phyloP scores from a whole-genome alignment of 1,140 invertebrate genomes.

The Alviniconcha marisindica region DNA sequence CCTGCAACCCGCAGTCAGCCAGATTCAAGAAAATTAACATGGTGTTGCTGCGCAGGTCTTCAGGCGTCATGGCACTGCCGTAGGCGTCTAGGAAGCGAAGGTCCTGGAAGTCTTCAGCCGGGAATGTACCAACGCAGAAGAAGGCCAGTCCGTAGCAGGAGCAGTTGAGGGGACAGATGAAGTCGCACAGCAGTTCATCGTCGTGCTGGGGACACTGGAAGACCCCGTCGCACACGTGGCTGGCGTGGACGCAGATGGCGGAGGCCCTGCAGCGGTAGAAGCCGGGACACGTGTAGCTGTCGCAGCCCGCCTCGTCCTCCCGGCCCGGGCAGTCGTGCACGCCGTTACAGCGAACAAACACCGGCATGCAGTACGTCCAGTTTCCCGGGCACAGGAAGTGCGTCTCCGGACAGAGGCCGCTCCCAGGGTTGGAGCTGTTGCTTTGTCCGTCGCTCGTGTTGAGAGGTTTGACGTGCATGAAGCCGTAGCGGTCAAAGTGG shows the following conservation, averaged over 20 bases:
- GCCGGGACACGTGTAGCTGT: conserved; percentile 37
- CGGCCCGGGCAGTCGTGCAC: conserved; percentile 33
- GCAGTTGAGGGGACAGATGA: conserved; percentile 49
- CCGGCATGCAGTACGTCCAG: conserved; percentile 15
- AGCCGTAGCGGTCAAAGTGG: neutral
- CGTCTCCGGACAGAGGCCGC: conserved; percentile 11
- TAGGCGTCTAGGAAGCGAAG: conserved; percentile 1
- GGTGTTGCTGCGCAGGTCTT: neutral
- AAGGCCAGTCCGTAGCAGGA: conserved; percentile 28
- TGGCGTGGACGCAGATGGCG: conserved; percentile 28
- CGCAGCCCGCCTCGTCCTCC: conserved; percentile 31
- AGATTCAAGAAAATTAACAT: conserved; percentile 14
- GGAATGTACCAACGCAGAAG: neutral
- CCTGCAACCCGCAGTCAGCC: neutral
- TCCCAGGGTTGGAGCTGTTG: neutral
- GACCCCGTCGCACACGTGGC: conserved; percentile 27
- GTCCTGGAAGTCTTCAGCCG: neutral
- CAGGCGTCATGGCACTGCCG: neutral
- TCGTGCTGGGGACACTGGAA: conserved; percentile 42
- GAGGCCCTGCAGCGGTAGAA: conserved; percentile 39
- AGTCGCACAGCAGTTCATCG: conserved; percentile 44
- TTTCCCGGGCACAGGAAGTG: conserved; percentile 26
- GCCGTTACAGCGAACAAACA: conserved; percentile 35
- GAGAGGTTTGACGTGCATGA: neutral
- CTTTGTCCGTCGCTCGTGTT: neutral